These are phyloP conservation scores for Ianthella basta DNA, from an alignment of 37 sponge, comb jelly and placozoan genomes.

Conservation along the genomic window DNA sequence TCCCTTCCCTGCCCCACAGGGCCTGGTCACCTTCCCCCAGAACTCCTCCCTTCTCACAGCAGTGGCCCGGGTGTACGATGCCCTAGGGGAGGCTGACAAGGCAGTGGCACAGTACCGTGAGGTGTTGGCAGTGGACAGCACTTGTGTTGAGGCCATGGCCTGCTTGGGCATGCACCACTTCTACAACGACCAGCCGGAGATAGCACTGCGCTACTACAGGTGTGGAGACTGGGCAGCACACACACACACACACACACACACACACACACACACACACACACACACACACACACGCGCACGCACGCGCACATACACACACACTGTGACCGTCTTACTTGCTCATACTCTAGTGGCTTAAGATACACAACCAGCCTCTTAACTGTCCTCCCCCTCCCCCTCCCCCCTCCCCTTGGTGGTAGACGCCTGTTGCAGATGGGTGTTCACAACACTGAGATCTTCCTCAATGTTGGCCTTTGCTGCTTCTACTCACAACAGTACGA, in stretches of 20 bases:
- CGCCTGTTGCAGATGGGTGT: constrained; percentile 98
- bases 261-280: no score
- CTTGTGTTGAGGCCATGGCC: constrained; percentile 94
- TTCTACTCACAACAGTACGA: constrained; percentile 99
- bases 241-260: not conserved
- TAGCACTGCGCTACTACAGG: constrained; percentile 92
- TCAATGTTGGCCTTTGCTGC: constrained; percentile 96
- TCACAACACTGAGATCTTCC: constrained; percentile 91
- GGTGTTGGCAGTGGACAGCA: constrained; percentile 87
- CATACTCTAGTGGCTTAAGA: not conserved
- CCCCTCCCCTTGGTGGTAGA: constrained; percentile 26
- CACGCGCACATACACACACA: not conserved
- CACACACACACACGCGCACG: not conserved
- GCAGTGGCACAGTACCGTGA: constrained; percentile 87
- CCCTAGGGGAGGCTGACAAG: constrained; percentile 79
- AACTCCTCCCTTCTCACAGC: constrained; percentile 78
- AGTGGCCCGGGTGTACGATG: constrained; percentile 93
- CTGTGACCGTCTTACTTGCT: not conserved
- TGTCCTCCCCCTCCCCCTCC: no score
- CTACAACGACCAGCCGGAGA: constrained; percentile 97
- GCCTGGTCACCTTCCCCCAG: constrained; percentile 84
- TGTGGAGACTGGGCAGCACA: not conserved
- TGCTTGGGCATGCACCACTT: constrained; percentile 96
- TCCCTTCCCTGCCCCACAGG: constrained; percentile 40
- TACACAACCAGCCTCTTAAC: not conserved